Evolutionary conservation across 1,140 invertebrate genomes (phyloP), one percentile per base, ranked within the genome.

Genomic region (Dendroctonus valens): DNA sequence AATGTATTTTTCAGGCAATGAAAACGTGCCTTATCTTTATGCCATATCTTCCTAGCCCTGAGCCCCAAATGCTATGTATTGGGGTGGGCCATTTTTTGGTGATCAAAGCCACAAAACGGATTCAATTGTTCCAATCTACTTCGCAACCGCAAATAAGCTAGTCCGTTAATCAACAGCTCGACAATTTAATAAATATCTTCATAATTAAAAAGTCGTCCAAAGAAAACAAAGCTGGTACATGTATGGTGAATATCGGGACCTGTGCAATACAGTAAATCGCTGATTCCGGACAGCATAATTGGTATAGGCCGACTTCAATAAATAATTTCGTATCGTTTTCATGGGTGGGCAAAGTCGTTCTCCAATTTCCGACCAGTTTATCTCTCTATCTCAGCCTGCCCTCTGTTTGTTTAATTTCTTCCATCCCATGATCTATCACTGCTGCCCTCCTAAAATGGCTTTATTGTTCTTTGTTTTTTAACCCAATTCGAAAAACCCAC

Each of bases 331-430:
- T 65, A 59, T 63, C 60, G 60, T 15, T 44, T 53, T 63, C 69
- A 71, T 71, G 71, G 71, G 73, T 72, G 71, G 71, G 71, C 73
- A 72, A 71, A 69, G 66, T 68, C 61, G 68, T 72, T 74, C 73
- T 74, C 69, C 73, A 74, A 74, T 74, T 74, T 70, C 70, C 60
- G 57, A 67, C 49, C 64, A 66, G 53, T 67, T 74, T 74, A 73
- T 73, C 73, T 70, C 42, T 46, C 26, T 65, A 74, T 74, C 72
- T 73, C 40, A 66, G 60, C 60, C 67, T 54, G 70, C 69, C 73
- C 72, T 65, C 55, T 59, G 55, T 65, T 65, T 57, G 62, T 65
- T 55, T 65, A 53, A 63, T 63, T 53, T 53, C 60, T 52, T 41
- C 9, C 40, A 41, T 8, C 12, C n/a, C 37, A 60, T 60, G 44